Conservation (phyloP, 2,888 invertebrate genomes). For the Ditylenchus weischeri region DNA sequence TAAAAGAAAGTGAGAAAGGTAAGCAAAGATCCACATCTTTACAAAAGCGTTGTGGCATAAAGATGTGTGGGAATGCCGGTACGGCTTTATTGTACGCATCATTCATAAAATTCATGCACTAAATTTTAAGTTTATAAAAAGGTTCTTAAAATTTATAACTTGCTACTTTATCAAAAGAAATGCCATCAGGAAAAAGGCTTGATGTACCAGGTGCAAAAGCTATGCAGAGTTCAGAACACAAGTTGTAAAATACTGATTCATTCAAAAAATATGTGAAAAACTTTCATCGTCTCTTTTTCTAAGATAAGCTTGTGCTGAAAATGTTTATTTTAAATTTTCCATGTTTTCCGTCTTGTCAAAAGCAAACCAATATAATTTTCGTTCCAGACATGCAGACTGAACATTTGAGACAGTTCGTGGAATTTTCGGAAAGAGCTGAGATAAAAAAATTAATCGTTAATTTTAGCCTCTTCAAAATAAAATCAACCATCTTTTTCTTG, state of each 20-base stretch:
- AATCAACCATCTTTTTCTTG: not conserved
- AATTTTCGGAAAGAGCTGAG: conserved; percentile 1
- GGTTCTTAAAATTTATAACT: no score
- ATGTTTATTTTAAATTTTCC: no score
- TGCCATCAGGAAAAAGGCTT: not conserved
- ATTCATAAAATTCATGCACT: conserved; percentile 8
- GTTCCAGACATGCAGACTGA: conserved; percentile 4
- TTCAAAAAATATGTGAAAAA: not conserved
- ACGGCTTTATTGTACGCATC: not conserved
- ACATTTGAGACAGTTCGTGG: conserved; percentile 3
- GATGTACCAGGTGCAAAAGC: not conserved
- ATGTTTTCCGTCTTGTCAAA: no score
- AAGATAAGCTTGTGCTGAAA: conserved; percentile 4
- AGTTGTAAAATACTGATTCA: not conserved
- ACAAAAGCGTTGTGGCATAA: not conserved
- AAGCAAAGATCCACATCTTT: not conserved
- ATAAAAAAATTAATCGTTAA: not conserved
- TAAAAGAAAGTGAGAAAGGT: not conserved
- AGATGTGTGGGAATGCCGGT: not conserved
- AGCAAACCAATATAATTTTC: not conserved
- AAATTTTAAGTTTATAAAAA: not conserved
- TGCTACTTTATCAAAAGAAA: not conserved
- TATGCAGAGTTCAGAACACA: not conserved
- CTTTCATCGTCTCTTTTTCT: not conserved
- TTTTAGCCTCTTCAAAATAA: not conserved